Percentiles rank a stretch among this genome's conserved stretches.
Evolutionary conservation across 2,888 invertebrate genomes (phyloP).

Genomic region (Rapana venosa): DNA sequence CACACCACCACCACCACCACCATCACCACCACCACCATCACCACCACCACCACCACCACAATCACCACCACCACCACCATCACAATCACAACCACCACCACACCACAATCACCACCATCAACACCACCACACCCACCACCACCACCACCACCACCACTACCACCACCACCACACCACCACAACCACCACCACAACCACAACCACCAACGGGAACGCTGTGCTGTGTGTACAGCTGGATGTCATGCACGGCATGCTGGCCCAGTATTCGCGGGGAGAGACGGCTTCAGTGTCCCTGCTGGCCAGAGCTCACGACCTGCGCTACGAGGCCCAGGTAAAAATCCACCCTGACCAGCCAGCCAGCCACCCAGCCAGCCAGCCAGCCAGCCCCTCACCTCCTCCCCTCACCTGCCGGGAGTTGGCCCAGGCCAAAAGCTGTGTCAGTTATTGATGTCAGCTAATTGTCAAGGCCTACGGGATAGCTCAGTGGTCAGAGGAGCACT

Average conservation of each 20-base stretch:
- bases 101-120: not conserved
- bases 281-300: conserved; percentile 59
- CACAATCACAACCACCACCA: not conserved
- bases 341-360: not conserved
- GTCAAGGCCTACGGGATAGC: no score
- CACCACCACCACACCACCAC: not conserved
- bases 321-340: conserved; percentile 59
- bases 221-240: conserved; percentile 54
- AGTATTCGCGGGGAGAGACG: conserved; percentile 57
- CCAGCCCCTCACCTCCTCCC: no score
- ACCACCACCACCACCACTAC: not conserved
- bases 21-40: not conserved
- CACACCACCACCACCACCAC: not conserved
- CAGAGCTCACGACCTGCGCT: conserved; percentile 63
- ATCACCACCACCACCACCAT: not conserved
- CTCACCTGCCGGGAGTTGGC: no score
- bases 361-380: no score
- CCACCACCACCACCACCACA: not conserved
- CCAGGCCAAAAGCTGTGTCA: no score
- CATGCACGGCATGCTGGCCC: conserved; percentile 58
- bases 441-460: no score
- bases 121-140: not conserved
- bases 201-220: not conserved
- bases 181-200: no score
- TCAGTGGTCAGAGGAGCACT: no score